phyloP scores from a whole-genome alignment of 1,140 invertebrate species.

The Drosophila erecta region DNA sequence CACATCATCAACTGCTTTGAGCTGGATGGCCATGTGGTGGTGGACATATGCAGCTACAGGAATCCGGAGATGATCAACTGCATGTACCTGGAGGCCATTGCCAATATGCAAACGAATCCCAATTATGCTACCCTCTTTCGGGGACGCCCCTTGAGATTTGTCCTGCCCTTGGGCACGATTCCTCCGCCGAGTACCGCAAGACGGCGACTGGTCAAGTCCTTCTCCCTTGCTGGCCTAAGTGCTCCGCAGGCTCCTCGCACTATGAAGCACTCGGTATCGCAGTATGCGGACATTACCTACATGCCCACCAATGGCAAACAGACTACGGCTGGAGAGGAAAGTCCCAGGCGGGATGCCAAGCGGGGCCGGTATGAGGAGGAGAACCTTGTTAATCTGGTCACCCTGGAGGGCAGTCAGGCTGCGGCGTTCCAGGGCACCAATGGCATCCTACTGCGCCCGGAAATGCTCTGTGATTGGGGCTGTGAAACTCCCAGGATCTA shows the following conservation, averaged over 20 bases:
- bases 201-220: conserved; percentile 64
- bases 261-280: conserved; percentile 68
- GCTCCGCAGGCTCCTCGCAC: conserved; percentile 29
- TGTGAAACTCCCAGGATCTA: conserved; percentile 94
- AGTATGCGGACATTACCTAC: conserved; percentile 70
- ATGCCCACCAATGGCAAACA: conserved; percentile 62
- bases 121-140: conserved; percentile 92
- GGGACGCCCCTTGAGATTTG: conserved; percentile 90
- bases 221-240: conserved; percentile 61
- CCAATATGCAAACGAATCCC: conserved; percentile 91
- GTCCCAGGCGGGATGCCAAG: conserved; percentile 14
- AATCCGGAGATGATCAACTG: conserved; percentile 93
- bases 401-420: conserved; percentile 84
- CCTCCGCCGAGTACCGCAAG: background rate
- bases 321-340: conserved; percentile 12
- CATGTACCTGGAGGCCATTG: conserved; percentile 93
- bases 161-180: conserved; percentile 86
- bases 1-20: conserved; percentile 96
- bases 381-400: conserved; percentile 85
- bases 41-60: conserved; percentile 94
- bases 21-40: conserved; percentile 88
- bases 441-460: conserved; percentile 87
- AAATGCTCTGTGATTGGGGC: conserved; percentile 90
- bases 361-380: conserved; percentile 33
- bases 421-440: conserved; percentile 85